Conservation (phyloP, 2,797 vertebrate species). For the Ciconia nigra region DNA sequence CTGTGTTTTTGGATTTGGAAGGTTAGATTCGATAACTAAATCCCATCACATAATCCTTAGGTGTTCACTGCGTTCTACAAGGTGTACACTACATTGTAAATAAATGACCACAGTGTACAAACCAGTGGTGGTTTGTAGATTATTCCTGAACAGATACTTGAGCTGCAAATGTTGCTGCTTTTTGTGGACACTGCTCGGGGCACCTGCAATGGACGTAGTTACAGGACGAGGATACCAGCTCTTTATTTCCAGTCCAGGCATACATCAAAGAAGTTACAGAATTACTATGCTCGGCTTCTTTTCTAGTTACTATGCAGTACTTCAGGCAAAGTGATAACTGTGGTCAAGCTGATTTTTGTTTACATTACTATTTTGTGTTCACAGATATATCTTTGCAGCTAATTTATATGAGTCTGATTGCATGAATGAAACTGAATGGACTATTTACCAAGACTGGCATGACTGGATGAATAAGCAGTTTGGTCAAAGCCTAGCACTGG, state of each 20-base stretch:
- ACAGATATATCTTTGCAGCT: constrained; percentile 92
- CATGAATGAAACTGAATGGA: constrained; percentile 92
- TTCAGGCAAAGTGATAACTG: not conserved
- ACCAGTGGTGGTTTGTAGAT: not conserved
- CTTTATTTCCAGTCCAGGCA: not conserved
- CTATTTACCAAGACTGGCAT: constrained; percentile 94
- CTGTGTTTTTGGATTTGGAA: not conserved
- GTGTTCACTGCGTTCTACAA: not conserved
- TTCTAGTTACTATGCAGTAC: not conserved
- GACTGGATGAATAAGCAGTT: constrained; percentile 86
- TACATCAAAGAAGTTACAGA: fast-evolving
- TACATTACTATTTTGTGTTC: not conserved
- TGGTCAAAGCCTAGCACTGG: constrained; percentile 82
- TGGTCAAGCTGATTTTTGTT: not conserved
- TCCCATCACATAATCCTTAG: not conserved
- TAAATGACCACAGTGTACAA: not conserved
- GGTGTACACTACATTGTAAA: too few relatives aligned
- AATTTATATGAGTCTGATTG: constrained; percentile 92
- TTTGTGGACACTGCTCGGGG: not conserved
- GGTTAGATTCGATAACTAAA: not conserved
- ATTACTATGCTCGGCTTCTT: not conserved
- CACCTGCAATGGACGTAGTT: not conserved
- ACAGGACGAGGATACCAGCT: not conserved
- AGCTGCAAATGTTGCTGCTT: not conserved
- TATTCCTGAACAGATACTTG: not conserved